Base-by-base conservation (phyloP, 2,888 invertebrate species). In the Timema podura region DNA sequence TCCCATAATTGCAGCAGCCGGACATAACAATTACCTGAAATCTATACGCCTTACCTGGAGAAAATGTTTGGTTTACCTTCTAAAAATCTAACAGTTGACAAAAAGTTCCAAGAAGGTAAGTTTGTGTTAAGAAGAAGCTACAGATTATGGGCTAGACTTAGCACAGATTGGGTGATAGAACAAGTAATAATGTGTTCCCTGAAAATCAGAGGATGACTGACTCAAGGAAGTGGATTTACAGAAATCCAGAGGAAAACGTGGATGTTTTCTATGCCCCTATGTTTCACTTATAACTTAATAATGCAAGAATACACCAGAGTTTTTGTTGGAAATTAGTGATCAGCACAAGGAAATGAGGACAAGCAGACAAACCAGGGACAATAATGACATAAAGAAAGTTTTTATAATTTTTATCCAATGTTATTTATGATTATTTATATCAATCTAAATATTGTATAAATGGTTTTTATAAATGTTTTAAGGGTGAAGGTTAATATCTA, bases 301-400 rank as follows among this genome's bases (percentile, higher is more conserved):
- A 54, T 54, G 54, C 54, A 54, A 6, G 54, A 54, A 54, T 54
- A 54, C n/a, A 16, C n/a, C 54, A 54, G 6, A 10, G 54, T 54
- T 54, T 7, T 54, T 3, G 54, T 7, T 16, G 9, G 13, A 13
- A n/a, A 54, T 1, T 54, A 54, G 16, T 54, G 54, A 54, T 2
- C 6, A 54, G 54, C 54, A 54, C 54, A 54, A 49, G 51, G 10
- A 49, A 49, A 49, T 49, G 1, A 49, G 51, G 51, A 2, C 10
- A 49, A 49, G 1, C 51, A 13, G 51, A 49, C n/a, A n/a, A 49
- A 49, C 51, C 51, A 49, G 30, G 54, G 15, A 6, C 5, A 54
- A 5, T 7, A 54, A n/a, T 10, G 1, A 54, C 54, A 15, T 7
- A 2, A 8, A 10, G n/a, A 7, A 54, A 54, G 54, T n/a, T n/a